Evolutionary conservation across 2,888 invertebrate genomes (phyloP).

Genomic region (Ectemnius lituratus): DNA sequence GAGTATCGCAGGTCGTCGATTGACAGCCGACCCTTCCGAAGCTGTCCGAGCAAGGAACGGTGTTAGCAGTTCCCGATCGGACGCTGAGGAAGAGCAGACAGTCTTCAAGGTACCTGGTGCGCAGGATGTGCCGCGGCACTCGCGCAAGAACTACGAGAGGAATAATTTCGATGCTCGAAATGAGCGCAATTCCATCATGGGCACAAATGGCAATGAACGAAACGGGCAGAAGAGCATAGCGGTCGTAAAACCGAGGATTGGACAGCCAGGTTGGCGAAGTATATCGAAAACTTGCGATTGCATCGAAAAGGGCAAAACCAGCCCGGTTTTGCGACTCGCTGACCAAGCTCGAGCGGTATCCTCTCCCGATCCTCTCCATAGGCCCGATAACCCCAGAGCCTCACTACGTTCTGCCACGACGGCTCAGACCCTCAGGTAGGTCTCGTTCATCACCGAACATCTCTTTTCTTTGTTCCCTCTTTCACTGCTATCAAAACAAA

Average conservation of each 20-base stretch:
- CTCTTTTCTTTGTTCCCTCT: conserved; percentile 20
- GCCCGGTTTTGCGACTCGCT: conserved; percentile 70
- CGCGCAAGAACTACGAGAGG: conserved; percentile 57
- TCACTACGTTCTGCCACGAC: conserved; percentile 73
- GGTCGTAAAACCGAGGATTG: conserved; percentile 63
- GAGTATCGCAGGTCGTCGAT: conserved; percentile 23
- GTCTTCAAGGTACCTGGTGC: conserved; percentile 65
- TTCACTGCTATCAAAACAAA: neutral
- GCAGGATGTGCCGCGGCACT: conserved; percentile 57
- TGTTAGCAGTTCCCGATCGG: conserved; percentile 11
- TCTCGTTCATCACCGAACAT: conserved; percentile 56
- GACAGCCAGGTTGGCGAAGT: conserved; percentile 68
- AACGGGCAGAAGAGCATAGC: conserved; percentile 27
- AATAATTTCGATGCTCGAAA: conserved; percentile 48
- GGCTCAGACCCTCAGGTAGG: conserved; percentile 76
- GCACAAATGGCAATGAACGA: conserved; percentile 18
- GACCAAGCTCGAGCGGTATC: conserved; percentile 77
- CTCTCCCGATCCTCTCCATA: conserved; percentile 78
- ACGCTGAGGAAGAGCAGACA: conserved; percentile 12
- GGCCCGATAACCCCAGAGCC: conserved; percentile 75
- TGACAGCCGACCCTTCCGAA: conserved; percentile 11
- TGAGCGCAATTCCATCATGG: conserved; percentile 35
- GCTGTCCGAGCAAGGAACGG: conserved; percentile 29
- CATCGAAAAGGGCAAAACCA: conserved; percentile 71
- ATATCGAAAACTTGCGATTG: conserved; percentile 75